Evolutionary conservation across 1,140 invertebrate species (phyloP), one percentile per base, ranked within the genome.

Genomic region (Leucophenga varia): DNA sequence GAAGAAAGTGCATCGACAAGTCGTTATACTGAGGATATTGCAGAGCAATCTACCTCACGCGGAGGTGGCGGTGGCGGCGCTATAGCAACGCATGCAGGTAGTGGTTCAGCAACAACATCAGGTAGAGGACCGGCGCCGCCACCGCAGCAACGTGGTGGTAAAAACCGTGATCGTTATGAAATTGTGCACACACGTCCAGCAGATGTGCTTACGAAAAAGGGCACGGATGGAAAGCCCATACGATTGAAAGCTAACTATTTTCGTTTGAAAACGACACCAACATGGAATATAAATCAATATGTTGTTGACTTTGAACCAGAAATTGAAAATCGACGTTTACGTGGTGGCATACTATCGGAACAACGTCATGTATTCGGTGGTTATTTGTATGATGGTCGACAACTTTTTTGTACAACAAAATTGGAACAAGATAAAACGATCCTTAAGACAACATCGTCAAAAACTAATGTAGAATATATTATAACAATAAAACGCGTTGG

Each of bases 261-360:
- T 52, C 78, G 79, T 10, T 55, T 95, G 1, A 42, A 84, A 2
- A 80, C 82, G 0, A 77, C 74, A 2, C 83, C 88, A 0, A 78
- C 88, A 34, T 93, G 89, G 88, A 77, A 81, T 22, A 74, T 95
- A 0, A 86, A 84, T 45, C 88, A 93, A 52, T 95, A 96, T 68
- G 80, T 84, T 49, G 91, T 95, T 0, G 85, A 89, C 57, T 88
- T 92, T 58, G 63, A 72, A 0, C 91, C 91, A 0, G 80, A 85
- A 12, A 43, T 73, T 21, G 70, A 73, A 21, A 39, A 61, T 12
- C 17, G 55, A 6, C 68, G 65, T 14, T 43, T 71, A 6, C 63
- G 67, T 12, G 51, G 57, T 43, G 63, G 65, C 6, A 52, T 76
- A 9, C 31, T 72, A 10, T n/a, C n/a, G n/a, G n/a, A n/a, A n/a